phyloP scores from a whole-genome alignment of 2,797 vertebrate species.

The Apogon talboti region DNA sequence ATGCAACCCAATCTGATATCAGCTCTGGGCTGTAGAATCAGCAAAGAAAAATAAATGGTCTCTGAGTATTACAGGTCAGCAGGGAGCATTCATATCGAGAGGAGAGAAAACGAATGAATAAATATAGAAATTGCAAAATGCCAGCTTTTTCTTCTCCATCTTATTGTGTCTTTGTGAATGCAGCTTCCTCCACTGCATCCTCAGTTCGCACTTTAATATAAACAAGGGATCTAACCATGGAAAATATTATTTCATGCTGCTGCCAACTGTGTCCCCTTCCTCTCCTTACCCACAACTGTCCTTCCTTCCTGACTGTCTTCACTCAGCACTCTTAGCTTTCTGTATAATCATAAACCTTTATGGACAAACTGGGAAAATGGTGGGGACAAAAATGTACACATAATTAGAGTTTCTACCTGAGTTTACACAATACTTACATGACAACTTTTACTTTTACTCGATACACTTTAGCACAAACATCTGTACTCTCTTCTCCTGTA shows the following conservation, averaged over 20 bases:
- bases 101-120: conserved; percentile 31
- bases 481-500: no score
- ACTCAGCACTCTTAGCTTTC: conserved; percentile 34
- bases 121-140: conserved; percentile 47
- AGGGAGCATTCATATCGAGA: conserved; percentile 32
- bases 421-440: no score
- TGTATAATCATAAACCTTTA: conserved; percentile 31
- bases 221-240: conserved; percentile 54
- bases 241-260: conserved; percentile 50
- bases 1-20: conserved; percentile 62
- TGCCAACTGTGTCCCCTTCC: conserved; percentile 55
- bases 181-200: conserved; percentile 58
- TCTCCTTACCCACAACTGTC: conserved; percentile 31
- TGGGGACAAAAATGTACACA: no score
- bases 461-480: no score
- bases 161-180: conserved; percentile 55
- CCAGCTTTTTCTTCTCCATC: conserved; percentile 21
- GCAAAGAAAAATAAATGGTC: conserved; percentile 53
- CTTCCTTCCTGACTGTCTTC: conserved; percentile 66
- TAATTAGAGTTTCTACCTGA: no score
- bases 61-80: conserved; percentile 43
- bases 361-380: conserved; percentile 9
- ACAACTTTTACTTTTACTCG: no score
- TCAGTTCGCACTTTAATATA: conserved; percentile 55
- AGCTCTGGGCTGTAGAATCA: conserved; percentile 44